These are phyloP conservation scores for Sialia sialis DNA, from an alignment of 2,113 vertebrate species.

Conservation along the genomic window DNA sequence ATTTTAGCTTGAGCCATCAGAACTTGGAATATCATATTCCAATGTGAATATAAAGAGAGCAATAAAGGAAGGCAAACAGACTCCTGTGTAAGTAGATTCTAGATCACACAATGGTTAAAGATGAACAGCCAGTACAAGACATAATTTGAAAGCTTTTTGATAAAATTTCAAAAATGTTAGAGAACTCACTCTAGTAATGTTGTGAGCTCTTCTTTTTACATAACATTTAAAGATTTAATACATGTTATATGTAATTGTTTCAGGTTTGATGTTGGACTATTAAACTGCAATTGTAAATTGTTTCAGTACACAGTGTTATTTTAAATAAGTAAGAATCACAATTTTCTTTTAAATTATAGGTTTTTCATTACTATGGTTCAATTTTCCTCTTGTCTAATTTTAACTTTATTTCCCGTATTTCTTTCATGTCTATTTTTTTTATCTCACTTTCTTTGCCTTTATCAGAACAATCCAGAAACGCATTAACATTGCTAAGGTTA, in stretches of 20 bases:
- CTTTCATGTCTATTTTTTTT: neutral
- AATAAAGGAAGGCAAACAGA: neutral
- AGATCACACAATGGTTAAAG: neutral
- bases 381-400: neutral
- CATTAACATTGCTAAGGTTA: neutral
- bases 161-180: neutral
- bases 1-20: neutral
- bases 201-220: neutral
- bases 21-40: neutral
- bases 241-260: neutral
- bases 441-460: neutral
- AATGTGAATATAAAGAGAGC: neutral
- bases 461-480: neutral
- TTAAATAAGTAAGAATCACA: neutral
- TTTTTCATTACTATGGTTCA: neutral
- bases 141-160: neutral
- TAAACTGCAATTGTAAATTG: neutral
- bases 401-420: neutral
- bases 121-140: neutral
- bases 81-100: neutral
- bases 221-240: neutral
- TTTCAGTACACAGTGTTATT: neutral
- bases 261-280: neutral
- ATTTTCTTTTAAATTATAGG: neutral
- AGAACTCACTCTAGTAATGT: neutral